Evolutionary conservation across 1,140 invertebrate species (phyloP), one percentile per base, ranked within the genome.

Genomic region (Druon quercuslanigerum): DNA sequence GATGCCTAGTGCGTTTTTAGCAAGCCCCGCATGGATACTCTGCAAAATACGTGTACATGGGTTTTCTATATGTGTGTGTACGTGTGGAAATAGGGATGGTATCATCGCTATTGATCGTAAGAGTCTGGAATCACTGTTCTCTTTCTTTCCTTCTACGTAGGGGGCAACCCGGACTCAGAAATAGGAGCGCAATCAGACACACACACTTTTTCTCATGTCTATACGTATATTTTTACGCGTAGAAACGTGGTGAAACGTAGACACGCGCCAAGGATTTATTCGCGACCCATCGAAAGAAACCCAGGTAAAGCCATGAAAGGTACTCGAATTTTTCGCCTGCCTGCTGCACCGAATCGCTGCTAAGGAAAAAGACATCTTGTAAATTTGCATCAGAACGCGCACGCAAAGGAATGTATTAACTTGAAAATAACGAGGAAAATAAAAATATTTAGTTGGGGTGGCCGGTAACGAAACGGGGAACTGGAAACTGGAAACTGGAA

Each of bases 231-330:
- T 66, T 33, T 66, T 5, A 66, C 14, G 60, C 33, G 9, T 33
- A 66, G 7, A 40, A 40, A 20, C 40, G 60, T 66, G 16, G n/a
- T 14, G 14, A 14, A 66, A 66, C 60, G 33, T 20, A 66, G 60
- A 66, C 60, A 66, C 60, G 60, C 60, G 60, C 60, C 33, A 40
- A 40, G 60, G 60, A 66, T 40, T 66, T 66, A 66, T 66, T 66
- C 60, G 60, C 60, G 60, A 66, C 60, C 25, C 60, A 40, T 66
- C 25, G 60, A 66, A 66, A 66, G 60, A 66, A 66, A 66, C 60
- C 60, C 60, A 66, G 60, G 60, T 66, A 66, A 66, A 46, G 60
- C 60, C 60, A 40, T 66, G 60, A 66, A 66, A 66, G 25, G 60
- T 6, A 66, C 60, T 46, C 60, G 60, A 66, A 66, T 66, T 66